A percentile compares a stretch with the other conserved stretches of the same genome.
Conservation (phyloP, 2,113 vertebrate species). For the Octodon degus region DNA sequence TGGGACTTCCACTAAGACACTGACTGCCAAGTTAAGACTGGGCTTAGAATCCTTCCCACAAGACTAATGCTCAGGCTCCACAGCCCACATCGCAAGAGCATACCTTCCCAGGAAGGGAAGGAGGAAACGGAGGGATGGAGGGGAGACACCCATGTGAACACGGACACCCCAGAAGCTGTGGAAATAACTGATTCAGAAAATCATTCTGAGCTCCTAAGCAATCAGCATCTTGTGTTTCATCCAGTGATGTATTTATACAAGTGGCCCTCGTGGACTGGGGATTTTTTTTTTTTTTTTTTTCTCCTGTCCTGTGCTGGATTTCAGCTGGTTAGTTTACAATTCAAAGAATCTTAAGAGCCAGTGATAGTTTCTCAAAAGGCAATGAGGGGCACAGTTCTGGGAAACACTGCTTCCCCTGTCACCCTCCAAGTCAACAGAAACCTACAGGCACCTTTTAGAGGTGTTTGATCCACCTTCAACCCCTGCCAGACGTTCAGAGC, state of each 20-base stretch:
- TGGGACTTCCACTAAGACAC: background rate
- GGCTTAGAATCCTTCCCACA: background rate
- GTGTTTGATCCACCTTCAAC: background rate
- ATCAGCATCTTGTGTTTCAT: background rate
- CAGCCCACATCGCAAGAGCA: background rate
- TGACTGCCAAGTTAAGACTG: background rate
- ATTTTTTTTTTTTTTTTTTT: background rate
- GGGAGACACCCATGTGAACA: background rate
- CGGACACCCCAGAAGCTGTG: background rate
- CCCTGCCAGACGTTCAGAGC: background rate
- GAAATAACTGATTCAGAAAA: constrained; percentile 22
- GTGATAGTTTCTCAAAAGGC: constrained; percentile 54
- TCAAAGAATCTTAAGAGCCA: constrained; percentile 5
- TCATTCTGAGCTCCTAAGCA: background rate
- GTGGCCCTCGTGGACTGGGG: background rate
- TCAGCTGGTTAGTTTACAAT: constrained; percentile 51
- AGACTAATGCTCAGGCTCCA: background rate
- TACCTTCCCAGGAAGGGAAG: background rate
- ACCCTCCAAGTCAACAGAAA: constrained; percentile 46
- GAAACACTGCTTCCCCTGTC: constrained; percentile 7
- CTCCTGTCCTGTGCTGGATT: constrained; percentile 1
- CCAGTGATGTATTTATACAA: constrained; percentile 49
- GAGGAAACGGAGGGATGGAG: rapidly evolving
- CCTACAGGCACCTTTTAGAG: background rate
- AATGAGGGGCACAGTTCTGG: background rate